Conservation (phyloP, 1,140 invertebrate genomes). For the Ctenoplectra terminalis region DNA sequence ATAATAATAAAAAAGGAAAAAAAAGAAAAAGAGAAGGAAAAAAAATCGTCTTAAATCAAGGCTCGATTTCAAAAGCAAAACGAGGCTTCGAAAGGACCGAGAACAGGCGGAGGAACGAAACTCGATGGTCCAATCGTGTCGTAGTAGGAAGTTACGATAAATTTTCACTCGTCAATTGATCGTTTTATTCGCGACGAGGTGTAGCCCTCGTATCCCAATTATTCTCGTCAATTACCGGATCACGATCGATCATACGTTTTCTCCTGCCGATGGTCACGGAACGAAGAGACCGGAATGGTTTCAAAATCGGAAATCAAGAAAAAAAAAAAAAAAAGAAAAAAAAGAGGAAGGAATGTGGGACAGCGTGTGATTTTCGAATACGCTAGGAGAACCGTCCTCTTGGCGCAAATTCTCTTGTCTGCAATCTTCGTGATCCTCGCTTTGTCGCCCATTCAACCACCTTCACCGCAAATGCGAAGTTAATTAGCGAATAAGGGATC, state of each 20-base stretch:
- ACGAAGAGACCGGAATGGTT: background rate
- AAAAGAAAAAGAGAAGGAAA: no score
- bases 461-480: background rate
- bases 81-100: background rate
- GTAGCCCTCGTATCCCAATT: slow-evolving; percentile 55
- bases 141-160: background rate
- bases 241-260: slow-evolving; percentile 23
- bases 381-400: background rate
- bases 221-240: slow-evolving; percentile 72
- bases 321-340: background rate
- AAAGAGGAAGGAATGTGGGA: no score
- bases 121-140: slow-evolving; percentile 46
- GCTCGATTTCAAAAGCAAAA: slow-evolving; percentile 2
- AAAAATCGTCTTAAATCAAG: slow-evolving; percentile 8
- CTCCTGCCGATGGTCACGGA: background rate
- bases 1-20: no score
- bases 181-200: slow-evolving; percentile 59
- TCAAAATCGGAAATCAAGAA: background rate
- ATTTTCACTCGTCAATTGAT: slow-evolving; percentile 73
- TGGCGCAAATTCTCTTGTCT: background rate
- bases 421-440: slow-evolving; percentile 2
- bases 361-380: background rate
- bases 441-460: background rate
- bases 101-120: slow-evolving; percentile 43
- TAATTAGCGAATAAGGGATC: slow-evolving; percentile 22